Evolutionary conservation across 1,140 invertebrate species (phyloP).

Genomic region (Drepana arcuata): DNA sequence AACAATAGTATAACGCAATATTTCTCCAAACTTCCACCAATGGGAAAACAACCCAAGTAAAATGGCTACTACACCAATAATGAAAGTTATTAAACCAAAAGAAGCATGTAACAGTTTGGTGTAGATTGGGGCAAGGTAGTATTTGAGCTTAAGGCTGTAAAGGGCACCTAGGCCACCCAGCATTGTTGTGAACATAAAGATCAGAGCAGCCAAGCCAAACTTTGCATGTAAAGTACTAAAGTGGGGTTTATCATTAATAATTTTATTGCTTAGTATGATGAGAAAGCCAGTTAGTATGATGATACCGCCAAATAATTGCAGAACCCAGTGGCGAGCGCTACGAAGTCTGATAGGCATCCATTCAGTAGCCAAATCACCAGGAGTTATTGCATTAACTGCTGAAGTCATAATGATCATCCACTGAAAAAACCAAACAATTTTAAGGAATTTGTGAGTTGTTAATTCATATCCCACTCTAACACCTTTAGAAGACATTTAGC

Average conservation of each 20-base stretch:
- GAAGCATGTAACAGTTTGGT: constrained; percentile 59
- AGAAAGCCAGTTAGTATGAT: constrained; percentile 49
- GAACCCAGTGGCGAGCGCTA: constrained; percentile 62
- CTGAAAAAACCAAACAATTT: constrained; percentile 45
- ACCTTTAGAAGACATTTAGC: too few species aligned
- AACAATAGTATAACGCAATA: constrained; percentile 37
- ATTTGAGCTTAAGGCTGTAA: constrained; percentile 60
- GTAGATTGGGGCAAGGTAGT: constrained; percentile 58
- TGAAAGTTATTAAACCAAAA: constrained; percentile 54
- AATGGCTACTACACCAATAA: constrained; percentile 51
- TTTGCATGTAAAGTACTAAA: constrained; percentile 56
- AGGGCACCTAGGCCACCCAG: constrained; percentile 53
- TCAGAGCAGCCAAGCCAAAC: constrained; percentile 56
- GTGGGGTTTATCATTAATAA: constrained; percentile 39
- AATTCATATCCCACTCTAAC: too few species aligned
- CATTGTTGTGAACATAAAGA: constrained; percentile 50
- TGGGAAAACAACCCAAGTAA: constrained; percentile 48
- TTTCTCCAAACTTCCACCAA: constrained; percentile 56
- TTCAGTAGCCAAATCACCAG: constrained; percentile 61
- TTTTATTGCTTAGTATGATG: constrained; percentile 56
- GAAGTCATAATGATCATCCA: constrained; percentile 64
- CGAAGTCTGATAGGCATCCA: constrained; percentile 65
- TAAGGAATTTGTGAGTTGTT: too few species aligned
- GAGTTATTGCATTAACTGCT: constrained; percentile 62
- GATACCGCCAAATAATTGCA: constrained; percentile 43